Conservation (phyloP, 2,888 invertebrate genomes). For the Chymomyza fuscimana region DNA sequence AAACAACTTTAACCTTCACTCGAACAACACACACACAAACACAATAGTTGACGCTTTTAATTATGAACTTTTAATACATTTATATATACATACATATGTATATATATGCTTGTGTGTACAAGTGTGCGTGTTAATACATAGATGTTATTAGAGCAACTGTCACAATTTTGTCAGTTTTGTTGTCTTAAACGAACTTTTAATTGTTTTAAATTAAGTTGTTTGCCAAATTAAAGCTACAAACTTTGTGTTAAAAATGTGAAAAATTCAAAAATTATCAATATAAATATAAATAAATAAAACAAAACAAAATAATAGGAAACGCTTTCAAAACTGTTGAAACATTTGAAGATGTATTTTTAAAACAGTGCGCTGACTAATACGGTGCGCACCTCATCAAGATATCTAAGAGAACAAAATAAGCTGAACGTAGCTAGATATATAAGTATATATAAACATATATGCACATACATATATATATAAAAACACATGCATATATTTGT, state of each 20-base stretch:
- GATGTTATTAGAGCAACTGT: conserved; percentile 20
- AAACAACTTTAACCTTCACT: conserved; percentile 46
- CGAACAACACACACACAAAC: conserved; percentile 26
- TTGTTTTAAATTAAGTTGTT: not conserved
- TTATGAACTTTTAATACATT: conserved; percentile 4
- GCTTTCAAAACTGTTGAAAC: not conserved
- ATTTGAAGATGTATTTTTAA: conserved; percentile 2
- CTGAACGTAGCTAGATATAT: conserved; percentile 5
- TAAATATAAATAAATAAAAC: not conserved
- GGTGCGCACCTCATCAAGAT: conserved; percentile 17
- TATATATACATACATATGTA: not conserved
- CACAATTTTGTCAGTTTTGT: conserved; percentile 12
- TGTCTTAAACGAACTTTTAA: not conserved
- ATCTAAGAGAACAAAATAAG: conserved; percentile 19
- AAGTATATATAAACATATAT: not conserved
- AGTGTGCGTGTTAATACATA: conserved; percentile 19
- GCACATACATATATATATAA: conserved; percentile 8
- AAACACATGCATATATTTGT: conserved; percentile 10
- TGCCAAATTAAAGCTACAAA: not conserved
- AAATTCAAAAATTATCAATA: not conserved
- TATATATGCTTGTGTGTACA: conserved; percentile 23
- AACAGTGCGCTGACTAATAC: conserved; percentile 19
- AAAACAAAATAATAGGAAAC: conserved; percentile 10
- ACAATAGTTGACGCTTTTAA: not conserved
- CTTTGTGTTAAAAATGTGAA: not conserved